Conservation (phyloP, 2,113 vertebrate species). For the Callithrix jacchus region DNA sequence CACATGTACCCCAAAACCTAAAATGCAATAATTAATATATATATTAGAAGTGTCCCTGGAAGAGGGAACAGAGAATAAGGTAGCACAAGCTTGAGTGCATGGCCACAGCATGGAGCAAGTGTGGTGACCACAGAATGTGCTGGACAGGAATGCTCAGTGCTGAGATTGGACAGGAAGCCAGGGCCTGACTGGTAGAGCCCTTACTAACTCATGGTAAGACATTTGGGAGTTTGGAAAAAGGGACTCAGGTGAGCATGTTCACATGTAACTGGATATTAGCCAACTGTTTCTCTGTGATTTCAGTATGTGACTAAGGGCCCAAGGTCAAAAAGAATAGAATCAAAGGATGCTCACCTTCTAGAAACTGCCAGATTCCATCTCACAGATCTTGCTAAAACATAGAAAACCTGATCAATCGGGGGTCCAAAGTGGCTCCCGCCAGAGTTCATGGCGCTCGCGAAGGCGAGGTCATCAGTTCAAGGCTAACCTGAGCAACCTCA, state of each 20-base stretch:
- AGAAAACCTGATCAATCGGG: background rate
- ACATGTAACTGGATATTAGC: background rate
- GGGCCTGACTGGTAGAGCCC: background rate
- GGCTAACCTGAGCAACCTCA: too few relatives aligned
- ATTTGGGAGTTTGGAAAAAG: background rate
- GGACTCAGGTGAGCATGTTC: background rate
- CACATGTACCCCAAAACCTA: too few relatives aligned
- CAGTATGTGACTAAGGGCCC: background rate
- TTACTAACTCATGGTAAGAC: background rate
- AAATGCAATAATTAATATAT: too few relatives aligned
- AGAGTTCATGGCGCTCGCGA: too few relatives aligned
- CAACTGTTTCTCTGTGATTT: background rate
- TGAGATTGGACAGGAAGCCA: background rate
- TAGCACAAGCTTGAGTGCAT: background rate
- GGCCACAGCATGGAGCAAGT: background rate
- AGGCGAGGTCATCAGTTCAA: too few relatives aligned
- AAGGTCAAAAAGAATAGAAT: conserved; percentile 4
- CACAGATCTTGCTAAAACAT: background rate
- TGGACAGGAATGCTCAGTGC: background rate
- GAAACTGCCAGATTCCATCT: background rate
- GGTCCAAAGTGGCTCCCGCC: too few relatives aligned
- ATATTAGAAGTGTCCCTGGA: background rate
- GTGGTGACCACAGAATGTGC: background rate
- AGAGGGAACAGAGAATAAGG: background rate
- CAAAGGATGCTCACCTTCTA: background rate